phyloP scores from a whole-genome alignment of 2,888 invertebrate species.

The Hyppa rectilinea region DNA sequence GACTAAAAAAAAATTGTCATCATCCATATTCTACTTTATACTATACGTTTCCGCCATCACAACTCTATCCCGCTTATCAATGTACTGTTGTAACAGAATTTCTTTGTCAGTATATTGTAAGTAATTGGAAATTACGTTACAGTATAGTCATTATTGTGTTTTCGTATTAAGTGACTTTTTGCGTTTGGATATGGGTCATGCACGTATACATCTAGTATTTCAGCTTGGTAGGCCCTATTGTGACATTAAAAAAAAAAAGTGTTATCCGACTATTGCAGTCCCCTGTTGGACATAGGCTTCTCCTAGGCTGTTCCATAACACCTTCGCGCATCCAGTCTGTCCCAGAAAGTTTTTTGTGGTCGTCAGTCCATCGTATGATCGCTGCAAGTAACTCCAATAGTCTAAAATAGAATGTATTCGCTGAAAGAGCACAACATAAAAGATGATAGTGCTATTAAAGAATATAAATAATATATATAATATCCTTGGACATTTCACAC shows the following conservation, averaged over 20 bases:
- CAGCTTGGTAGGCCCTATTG: neutral
- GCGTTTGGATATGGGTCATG: slow-evolving; percentile 11
- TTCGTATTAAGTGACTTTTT: slow-evolving; percentile 49
- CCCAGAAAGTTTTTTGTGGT: no score
- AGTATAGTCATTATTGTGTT: slow-evolving; percentile 27
- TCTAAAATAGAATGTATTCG: neutral
- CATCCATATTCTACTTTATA: no score
- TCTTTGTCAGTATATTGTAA: slow-evolving; percentile 11
- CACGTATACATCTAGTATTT: neutral
- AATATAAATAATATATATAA: no score
- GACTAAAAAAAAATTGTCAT: no score
- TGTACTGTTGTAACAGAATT: slow-evolving; percentile 9
- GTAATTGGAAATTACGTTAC: slow-evolving; percentile 37
- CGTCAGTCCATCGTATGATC: no score
- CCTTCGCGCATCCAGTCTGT: no score
- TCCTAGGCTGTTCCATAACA: no score
- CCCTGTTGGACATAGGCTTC: no score
- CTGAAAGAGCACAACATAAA: neutral
- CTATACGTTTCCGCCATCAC: slow-evolving; percentile 20
- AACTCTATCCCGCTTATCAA: slow-evolving; percentile 16
- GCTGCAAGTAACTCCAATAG: no score
- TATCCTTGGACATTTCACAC: no score
- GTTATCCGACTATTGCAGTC: no score
- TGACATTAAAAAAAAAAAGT: no score
- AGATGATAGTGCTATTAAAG: neutral